Conservation (phyloP, 2,888 invertebrate genomes). For the Nemotelus nigrinus region DNA sequence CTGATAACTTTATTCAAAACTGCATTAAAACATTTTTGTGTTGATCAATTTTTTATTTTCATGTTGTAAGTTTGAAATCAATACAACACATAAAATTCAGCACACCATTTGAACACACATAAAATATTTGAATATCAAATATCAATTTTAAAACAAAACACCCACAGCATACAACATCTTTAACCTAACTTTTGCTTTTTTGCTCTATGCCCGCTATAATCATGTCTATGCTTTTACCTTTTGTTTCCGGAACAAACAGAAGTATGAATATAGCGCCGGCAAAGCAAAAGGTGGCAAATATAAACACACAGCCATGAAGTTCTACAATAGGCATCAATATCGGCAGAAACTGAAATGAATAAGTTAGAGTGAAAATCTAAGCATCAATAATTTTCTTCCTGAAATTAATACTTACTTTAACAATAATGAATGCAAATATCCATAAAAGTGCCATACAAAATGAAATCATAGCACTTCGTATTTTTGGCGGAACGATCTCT, state of each 20-base stretch:
- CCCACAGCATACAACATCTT: too few species aligned
- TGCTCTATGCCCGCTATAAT: constrained; percentile 56
- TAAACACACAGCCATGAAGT: constrained; percentile 60
- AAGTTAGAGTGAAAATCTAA: constrained; percentile 19
- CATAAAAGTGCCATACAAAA: constrained; percentile 55
- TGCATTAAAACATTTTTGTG: too few species aligned
- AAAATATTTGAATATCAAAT: too few species aligned
- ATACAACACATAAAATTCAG: too few species aligned
- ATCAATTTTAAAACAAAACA: too few species aligned
- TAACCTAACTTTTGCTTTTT: not conserved
- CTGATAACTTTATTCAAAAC: too few species aligned
- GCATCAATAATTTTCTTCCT: not conserved
- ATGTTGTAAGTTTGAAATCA: too few species aligned
- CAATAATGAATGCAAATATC: constrained; percentile 52
- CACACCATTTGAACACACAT: too few species aligned
- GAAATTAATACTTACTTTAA: constrained; percentile 48
- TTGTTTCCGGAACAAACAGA: constrained; percentile 61
- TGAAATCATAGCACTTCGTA: constrained; percentile 56
- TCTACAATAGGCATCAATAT: constrained; percentile 55
- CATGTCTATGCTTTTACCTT: constrained; percentile 60
- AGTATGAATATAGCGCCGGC: constrained; percentile 58
- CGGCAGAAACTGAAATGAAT: constrained; percentile 57
- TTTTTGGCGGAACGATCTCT: constrained; percentile 61
- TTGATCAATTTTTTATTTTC: too few species aligned
- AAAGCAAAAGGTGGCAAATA: constrained; percentile 58